Conservation (phyloP, 2,113 vertebrate genomes). For the Cheilinus undulatus region DNA sequence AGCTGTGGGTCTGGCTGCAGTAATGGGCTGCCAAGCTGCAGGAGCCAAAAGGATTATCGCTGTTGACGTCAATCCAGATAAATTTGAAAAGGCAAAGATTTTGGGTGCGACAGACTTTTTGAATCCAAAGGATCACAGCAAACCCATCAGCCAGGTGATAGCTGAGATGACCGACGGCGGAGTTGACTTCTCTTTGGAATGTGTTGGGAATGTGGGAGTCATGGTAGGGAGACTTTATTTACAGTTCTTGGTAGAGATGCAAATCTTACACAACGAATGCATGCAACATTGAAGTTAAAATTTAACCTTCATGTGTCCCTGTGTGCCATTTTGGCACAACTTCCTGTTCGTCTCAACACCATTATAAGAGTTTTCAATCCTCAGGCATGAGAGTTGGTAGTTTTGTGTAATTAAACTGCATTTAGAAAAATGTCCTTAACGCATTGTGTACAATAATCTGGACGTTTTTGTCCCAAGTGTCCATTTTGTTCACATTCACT, state of each 20-base stretch:
- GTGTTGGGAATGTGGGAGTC: slow-evolving; percentile 80
- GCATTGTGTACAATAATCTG: no score
- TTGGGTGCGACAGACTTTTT: slow-evolving; percentile 87
- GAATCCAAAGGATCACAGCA: slow-evolving; percentile 80
- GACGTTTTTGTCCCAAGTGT: no score
- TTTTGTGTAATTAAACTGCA: no score
- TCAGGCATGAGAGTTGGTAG: no score
- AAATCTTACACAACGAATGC: no score
- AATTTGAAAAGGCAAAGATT: slow-evolving; percentile 84
- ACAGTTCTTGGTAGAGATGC: not conserved
- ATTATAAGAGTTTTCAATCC: no score
- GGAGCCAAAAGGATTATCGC: slow-evolving; percentile 86
- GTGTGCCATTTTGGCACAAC: no score
- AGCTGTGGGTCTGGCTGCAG: slow-evolving; percentile 86
- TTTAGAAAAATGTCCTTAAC: no score
- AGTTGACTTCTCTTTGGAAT: slow-evolving; percentile 87
- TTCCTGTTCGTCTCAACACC: no score
- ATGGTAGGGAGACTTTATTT: slow-evolving; percentile 76
- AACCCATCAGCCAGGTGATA: slow-evolving; percentile 84
- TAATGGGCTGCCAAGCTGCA: slow-evolving; percentile 87
- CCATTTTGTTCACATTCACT: no score
- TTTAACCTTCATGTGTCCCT: no score
- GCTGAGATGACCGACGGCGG: slow-evolving; percentile 84
- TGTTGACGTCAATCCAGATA: slow-evolving; percentile 85
- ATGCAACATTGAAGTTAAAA: no score